Evolutionary conservation across 2,113 vertebrate genomes (phyloP).

Genomic region (Onychostruthus taczanowskii): DNA sequence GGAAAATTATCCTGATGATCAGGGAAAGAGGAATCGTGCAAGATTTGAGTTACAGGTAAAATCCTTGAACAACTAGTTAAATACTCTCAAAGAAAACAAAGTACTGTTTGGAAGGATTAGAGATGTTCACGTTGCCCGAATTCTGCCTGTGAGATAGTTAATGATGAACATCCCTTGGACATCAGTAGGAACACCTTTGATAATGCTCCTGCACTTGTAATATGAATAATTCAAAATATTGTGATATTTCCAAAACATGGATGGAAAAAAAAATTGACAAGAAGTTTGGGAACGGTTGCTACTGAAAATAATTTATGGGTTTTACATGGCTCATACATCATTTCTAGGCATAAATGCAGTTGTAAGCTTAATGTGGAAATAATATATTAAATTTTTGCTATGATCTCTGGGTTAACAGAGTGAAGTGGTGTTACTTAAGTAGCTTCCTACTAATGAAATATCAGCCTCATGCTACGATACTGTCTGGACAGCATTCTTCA

Average conservation of each 20-base stretch:
- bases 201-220: neutral
- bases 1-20: constrained; percentile 91
- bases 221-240: neutral
- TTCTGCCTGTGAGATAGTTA: neutral
- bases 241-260: neutral
- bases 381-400: neutral
- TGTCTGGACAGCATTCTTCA: neutral
- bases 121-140: neutral
- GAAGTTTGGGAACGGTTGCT: neutral
- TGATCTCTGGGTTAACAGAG: neutral
- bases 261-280: neutral
- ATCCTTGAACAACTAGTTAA: neutral
- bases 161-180: neutral
- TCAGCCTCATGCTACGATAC: neutral
- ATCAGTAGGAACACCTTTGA: neutral
- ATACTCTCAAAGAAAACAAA: neutral
- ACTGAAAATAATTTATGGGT: neutral
- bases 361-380: neutral
- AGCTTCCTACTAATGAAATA: neutral
- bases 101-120: neutral
- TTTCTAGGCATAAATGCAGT: neutral
- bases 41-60: neutral
- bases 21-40: neutral
- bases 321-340: neutral
- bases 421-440: neutral